These are phyloP conservation scores for Tuta absoluta DNA, from an alignment of 2,888 invertebrate genomes.

Conservation along the genomic window DNA sequence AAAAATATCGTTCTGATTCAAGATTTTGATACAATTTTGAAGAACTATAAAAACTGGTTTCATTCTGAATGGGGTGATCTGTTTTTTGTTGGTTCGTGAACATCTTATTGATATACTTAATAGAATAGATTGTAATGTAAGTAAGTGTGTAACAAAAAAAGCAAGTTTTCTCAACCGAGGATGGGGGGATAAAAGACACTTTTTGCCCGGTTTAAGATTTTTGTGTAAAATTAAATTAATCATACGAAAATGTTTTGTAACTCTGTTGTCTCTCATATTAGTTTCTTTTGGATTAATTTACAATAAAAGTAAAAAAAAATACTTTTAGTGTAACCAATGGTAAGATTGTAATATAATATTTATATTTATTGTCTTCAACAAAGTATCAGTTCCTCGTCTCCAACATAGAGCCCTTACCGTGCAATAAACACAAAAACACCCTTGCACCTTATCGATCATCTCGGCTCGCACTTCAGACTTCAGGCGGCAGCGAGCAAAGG, in stretches of 20 bases:
- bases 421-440: background rate
- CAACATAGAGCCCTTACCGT: too few relatives aligned
- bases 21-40: background rate
- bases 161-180: background rate
- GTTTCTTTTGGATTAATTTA: too few relatives aligned
- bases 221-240: background rate
- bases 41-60: conserved; percentile 9
- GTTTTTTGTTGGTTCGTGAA: background rate
- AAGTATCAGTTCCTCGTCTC: too few relatives aligned
- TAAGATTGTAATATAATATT: too few relatives aligned
- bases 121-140: too few relatives aligned
- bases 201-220: background rate
- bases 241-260: too few relatives aligned
- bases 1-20: conserved; percentile 8
- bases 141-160: background rate
- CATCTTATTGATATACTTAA: background rate
- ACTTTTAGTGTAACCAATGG: too few relatives aligned
- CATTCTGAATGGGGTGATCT: background rate
- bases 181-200: background rate
- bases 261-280: too few relatives aligned
- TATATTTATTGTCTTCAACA: too few relatives aligned
- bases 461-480: background rate
- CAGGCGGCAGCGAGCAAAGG: conserved; percentile 46
- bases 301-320: too few relatives aligned
- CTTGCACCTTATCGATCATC: conserved; percentile 8